Conservation (phyloP, 1,140 invertebrate species). For the Antheraea mylitta region DNA sequence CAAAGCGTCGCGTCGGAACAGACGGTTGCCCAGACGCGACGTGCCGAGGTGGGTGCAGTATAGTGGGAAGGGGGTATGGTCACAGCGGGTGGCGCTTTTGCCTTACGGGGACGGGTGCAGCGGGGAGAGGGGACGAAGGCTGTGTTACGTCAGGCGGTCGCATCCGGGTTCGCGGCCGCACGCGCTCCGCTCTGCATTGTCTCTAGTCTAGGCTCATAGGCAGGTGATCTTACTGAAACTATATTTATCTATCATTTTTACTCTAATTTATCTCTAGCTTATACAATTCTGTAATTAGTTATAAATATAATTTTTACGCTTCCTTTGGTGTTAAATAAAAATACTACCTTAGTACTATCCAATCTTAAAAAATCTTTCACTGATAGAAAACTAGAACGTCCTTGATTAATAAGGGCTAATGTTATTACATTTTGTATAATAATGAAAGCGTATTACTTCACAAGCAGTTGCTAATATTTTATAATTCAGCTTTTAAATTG, state of each 20-base stretch:
- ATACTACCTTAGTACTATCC: no score
- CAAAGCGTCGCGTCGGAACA: slow-evolving; percentile 35
- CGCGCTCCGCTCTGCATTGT: slow-evolving; percentile 47
- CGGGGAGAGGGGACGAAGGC: slow-evolving; percentile 46
- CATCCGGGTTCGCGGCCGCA: slow-evolving; percentile 72
- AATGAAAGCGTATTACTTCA: no score
- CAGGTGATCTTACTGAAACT: not conserved
- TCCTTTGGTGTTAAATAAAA: no score
- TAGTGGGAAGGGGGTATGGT: slow-evolving; percentile 28
- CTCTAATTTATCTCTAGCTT: no score
- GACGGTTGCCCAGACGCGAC: slow-evolving; percentile 60
- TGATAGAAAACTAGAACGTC: no score
- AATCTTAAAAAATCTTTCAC: no score
- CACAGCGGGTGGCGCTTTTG: slow-evolving; percentile 25
- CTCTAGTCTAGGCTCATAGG: slow-evolving; percentile 6
- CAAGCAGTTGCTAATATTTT: no score
- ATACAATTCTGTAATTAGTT: no score
- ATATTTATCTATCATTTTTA: not conserved
- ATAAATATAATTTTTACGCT: no score
- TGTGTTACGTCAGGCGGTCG: slow-evolving; percentile 61
- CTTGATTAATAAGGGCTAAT: no score
- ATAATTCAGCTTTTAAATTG: no score
- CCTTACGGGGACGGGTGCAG: slow-evolving; percentile 9
- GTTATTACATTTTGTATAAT: no score
- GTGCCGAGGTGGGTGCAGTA: slow-evolving; percentile 34